Conservation (phyloP, 2,888 invertebrate genomes). For the Seira sanloemensis region DNA sequence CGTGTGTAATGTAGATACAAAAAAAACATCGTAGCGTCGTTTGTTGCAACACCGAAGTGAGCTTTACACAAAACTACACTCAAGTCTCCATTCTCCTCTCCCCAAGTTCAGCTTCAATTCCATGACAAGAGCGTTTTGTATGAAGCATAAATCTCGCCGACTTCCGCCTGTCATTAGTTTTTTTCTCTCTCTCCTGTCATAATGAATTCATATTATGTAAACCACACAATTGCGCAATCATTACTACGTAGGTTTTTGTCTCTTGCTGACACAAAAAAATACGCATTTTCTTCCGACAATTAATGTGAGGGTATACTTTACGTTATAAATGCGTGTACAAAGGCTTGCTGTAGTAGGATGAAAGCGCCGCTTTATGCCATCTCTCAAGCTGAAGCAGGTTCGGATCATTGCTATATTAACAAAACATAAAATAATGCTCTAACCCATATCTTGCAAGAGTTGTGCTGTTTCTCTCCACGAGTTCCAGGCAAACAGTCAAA, state of each 20-base stretch:
- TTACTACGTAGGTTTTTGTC: too few species aligned
- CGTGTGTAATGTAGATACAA: too few species aligned
- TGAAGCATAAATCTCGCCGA: neutral
- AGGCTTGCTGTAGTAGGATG: too few species aligned
- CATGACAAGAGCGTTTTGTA: neutral
- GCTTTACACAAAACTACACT: too few species aligned
- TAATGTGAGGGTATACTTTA: too few species aligned
- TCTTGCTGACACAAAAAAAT: neutral
- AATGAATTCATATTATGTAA: neutral
- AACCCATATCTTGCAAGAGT: too few species aligned
- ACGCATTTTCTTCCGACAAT: neutral
- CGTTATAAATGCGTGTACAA: neutral
- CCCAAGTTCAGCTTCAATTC: neutral
- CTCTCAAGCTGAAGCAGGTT: too few species aligned
- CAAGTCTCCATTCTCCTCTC: neutral
- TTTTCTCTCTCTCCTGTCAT: neutral
- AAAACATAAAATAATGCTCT: too few species aligned
- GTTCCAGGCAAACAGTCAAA: too few species aligned
- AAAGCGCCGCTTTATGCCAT: too few species aligned
- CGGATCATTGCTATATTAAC: too few species aligned
- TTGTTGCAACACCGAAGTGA: neutral
- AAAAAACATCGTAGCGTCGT: neutral
- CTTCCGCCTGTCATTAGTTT: neutral
- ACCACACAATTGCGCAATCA: neutral
- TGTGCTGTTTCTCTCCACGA: too few species aligned